Percentiles rank a stretch among this genome's conserved stretches.
Evolutionary conservation across 2,888 invertebrate species (phyloP).

Genomic region (Andrena trimmerana): DNA sequence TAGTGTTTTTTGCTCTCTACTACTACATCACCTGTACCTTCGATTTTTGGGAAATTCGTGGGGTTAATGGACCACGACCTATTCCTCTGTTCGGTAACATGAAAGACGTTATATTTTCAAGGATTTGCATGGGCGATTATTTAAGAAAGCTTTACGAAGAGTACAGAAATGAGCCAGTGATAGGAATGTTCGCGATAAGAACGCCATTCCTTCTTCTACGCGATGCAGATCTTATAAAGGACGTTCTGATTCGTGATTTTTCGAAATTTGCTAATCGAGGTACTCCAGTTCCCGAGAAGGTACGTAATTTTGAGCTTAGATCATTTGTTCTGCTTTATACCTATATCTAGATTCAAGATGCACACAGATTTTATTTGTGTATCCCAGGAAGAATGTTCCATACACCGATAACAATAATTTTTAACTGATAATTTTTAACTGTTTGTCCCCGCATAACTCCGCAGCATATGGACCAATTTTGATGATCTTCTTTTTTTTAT

Average conservation of each 20-base stretch:
- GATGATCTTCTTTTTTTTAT: too few relatives aligned
- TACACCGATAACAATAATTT: constrained; percentile 61
- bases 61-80: constrained; percentile 83
- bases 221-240: constrained; percentile 82
- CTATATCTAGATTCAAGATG: too few relatives aligned
- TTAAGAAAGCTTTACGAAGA: constrained; percentile 59
- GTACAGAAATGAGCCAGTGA: constrained; percentile 71
- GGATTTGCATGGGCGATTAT: constrained; percentile 40
- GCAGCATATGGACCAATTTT: too few relatives aligned
- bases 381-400: not conserved
- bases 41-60: constrained; percentile 83
- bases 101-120: constrained; percentile 66
- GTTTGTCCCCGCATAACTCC: too few relatives aligned
- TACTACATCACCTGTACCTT: constrained; percentile 79
- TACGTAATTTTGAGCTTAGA: constrained; percentile 4
- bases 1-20: constrained; percentile 57
- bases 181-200: constrained; percentile 78
- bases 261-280: constrained; percentile 79
- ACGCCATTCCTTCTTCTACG: constrained; percentile 32
- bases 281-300: constrained; percentile 80
- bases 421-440: not conserved
- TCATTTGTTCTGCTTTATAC: too few relatives aligned
- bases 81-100: constrained; percentile 81
- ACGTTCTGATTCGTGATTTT: constrained; percentile 84
- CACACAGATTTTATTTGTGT: not conserved